Evolutionary conservation across 1,140 invertebrate species (phyloP), one percentile per base, ranked within the genome.

Genomic region (Drosophila sp.): DNA sequence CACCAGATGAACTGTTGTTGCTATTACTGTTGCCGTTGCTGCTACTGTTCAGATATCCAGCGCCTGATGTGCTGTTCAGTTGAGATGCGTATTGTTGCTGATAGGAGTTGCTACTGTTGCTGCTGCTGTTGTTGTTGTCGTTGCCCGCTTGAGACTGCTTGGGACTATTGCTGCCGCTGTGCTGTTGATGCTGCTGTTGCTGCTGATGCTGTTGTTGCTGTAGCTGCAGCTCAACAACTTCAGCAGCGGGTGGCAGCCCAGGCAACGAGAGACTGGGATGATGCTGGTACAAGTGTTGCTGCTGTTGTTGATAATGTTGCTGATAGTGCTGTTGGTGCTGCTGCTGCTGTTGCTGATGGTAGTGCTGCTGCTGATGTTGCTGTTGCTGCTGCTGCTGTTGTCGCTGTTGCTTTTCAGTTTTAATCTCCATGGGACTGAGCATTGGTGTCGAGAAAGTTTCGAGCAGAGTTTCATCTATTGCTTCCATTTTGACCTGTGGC

Each of bases 401-500:
- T n/a, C 84, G 89, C 58, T 93, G 92, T 82, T 92, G 84, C 29
- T 86, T 84, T 72, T 83, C 84, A 69, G 94, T 95, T 92, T 96
- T 96, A 77, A 96, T 95, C 91, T 96, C 95, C 79, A 95, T 92
- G 46, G 95, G 95, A 78, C 95, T 95, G 81, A 96, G 93, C 18
- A 95, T 93, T 58, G 95, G 95, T 90, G 92, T 93, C 76, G 94
- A 94, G 67, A 93, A 90, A 69, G 92, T 90, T 79, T 92, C 80
- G 64, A 92, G 69, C 83, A 89, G 69, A 82, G 90, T 89, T 69
- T 94, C 94, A 67, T 96, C 96, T 50, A 95, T 94, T 38, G 94
- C 94, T 90, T 96, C 96, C 81, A 96, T 93, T 90, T 96, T 96
- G 66, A 96, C 95, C 89, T 95, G 94, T 7, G 94, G 76, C 70